A percentile compares a stretch with the other conserved stretches of the same genome.
These are phyloP conservation scores for Poicephalus gulielmi DNA, from an alignment of 2,113 vertebrate genomes.

Conservation along the genomic window DNA sequence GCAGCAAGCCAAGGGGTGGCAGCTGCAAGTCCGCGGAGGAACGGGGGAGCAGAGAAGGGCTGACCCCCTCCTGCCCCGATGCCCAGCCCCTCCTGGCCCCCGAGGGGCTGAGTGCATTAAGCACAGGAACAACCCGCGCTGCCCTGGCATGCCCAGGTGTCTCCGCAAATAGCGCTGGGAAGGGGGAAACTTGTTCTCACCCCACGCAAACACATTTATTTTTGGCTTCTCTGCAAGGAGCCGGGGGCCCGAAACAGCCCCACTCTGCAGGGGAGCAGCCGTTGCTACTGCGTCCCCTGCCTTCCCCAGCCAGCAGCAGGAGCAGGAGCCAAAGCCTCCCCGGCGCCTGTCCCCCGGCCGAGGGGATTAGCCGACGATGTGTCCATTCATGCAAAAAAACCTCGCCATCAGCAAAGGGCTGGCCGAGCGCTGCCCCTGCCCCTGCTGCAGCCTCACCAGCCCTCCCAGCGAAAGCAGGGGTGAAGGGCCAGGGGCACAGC, in stretches of 20 bases:
- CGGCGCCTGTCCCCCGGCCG: not conserved
- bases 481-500: not conserved
- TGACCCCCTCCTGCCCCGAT: not conserved
- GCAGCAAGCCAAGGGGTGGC: not conserved
- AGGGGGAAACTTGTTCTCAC: not conserved
- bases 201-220: not conserved
- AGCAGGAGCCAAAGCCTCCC: not conserved
- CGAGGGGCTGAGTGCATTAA: accelerated
- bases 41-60: not conserved
- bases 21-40: not conserved
- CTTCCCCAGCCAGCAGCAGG: not conserved
- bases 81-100: not conserved
- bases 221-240: not conserved
- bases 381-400: constrained; percentile 23
- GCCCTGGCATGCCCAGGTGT: accelerated
- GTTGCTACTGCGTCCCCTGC: not conserved
- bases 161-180: not conserved
- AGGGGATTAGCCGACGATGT: not conserved
- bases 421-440: not conserved
- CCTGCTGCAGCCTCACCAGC: not conserved
- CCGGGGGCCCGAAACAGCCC: not conserved
- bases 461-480: not conserved
- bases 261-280: not conserved
- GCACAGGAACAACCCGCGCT: not conserved
- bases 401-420: constrained; percentile 23